A percentile compares a stretch with the other conserved stretches of the same genome.
Conservation (phyloP, 2,888 invertebrate genomes). For the Polietes domitor region DNA sequence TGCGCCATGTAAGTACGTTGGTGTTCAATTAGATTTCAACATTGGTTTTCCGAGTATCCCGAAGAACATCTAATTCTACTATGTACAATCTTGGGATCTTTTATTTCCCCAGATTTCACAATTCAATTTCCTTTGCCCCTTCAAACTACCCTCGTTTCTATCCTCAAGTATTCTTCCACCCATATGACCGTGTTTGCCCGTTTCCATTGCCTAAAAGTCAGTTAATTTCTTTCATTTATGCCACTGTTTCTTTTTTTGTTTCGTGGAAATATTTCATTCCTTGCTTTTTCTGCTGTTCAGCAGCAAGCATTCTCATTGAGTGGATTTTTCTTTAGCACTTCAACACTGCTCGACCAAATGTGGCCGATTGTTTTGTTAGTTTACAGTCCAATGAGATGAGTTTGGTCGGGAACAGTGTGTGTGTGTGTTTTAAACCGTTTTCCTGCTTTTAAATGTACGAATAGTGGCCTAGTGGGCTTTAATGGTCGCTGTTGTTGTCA, state of each 20-base stretch:
- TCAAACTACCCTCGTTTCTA: background rate
- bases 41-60: too few relatives aligned
- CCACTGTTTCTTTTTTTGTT: background rate
- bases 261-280: background rate
- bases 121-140: too few relatives aligned
- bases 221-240: slow-evolving; percentile 2
- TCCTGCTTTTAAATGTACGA: slow-evolving; percentile 33
- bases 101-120: too few relatives aligned
- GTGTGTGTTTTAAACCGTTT: slow-evolving; percentile 14
- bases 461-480: slow-evolving; percentile 53
- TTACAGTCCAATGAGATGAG: background rate
- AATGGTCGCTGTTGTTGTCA: background rate
- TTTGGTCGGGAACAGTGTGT: background rate
- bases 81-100: too few relatives aligned
- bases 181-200: background rate
- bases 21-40: too few relatives aligned
- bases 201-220: slow-evolving; percentile 14
- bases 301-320: background rate
- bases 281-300: background rate
- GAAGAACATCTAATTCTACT: too few relatives aligned
- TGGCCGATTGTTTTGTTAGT: slow-evolving; percentile 29
- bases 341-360: slow-evolving; percentile 25
- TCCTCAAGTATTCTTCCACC: background rate
- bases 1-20: too few relatives aligned
- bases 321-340: slow-evolving; percentile 40